A percentile compares a stretch with the other conserved stretches of the same genome.
These are phyloP conservation scores for Apis dorsata DNA, from an alignment of 1,140 invertebrate species.

Conservation along the genomic window DNA sequence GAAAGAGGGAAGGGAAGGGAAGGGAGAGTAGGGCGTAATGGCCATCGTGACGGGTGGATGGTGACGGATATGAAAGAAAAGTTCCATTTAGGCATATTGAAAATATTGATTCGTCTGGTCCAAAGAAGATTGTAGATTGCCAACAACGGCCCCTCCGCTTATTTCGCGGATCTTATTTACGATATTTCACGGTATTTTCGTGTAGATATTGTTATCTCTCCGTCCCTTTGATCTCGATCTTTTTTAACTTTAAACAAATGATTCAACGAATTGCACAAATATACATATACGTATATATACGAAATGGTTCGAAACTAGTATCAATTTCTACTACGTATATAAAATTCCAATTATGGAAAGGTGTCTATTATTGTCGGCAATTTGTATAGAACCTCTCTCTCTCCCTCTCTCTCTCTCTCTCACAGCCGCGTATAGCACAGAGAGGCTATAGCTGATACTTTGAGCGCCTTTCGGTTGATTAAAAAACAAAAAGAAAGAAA, in stretches of 20 bases:
- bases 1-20: neutral
- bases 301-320: neutral
- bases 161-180: no score
- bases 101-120: conserved; percentile 66
- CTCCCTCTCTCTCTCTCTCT: neutral
- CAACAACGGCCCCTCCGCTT: no score
- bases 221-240: no score
- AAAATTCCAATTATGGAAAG: neutral
- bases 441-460: neutral
- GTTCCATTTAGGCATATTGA: conserved; percentile 71
- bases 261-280: neutral
- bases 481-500: conserved; percentile 15
- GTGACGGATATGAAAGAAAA: conserved; percentile 51
- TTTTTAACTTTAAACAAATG: conserved; percentile 61
- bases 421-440: neutral
- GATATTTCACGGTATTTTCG: no score
- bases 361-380: neutral
- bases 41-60: conserved; percentile 56
- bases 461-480: conserved; percentile 19
- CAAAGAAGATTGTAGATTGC: no score
- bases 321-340: no score
- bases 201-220: no score
- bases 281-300: no score
- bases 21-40: conserved; percentile 46
- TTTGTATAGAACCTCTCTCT: neutral